Evolutionary conservation across 2,888 invertebrate species (phyloP).

Genomic region (Yponomeuta sedellus): DNA sequence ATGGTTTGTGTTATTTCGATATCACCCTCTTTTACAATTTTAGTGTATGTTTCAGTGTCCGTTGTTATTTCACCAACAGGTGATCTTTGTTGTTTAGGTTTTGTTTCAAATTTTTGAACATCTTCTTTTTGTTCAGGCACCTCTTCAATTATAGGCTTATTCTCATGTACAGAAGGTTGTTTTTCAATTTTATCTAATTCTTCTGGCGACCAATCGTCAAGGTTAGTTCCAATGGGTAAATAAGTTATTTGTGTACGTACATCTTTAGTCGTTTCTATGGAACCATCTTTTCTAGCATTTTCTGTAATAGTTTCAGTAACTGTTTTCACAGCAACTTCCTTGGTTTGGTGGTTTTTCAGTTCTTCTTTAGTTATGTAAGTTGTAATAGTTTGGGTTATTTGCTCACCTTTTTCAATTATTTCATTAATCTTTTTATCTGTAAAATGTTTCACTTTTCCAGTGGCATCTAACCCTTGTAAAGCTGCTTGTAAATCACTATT

Average conservation of each 20-base stretch:
- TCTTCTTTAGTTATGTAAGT: slow-evolving; percentile 67
- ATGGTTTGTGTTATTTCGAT: slow-evolving; percentile 66
- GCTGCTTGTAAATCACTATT: slow-evolving; percentile 65
- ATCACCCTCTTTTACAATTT: slow-evolving; percentile 60
- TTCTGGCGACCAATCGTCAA: slow-evolving; percentile 69
- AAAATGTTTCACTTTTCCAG: slow-evolving; percentile 62
- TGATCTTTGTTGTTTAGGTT: slow-evolving; percentile 56
- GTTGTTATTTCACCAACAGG: slow-evolving; percentile 68
- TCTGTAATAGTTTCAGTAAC: slow-evolving; percentile 67
- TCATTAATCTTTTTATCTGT: slow-evolving; percentile 70
- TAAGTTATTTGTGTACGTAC: slow-evolving; percentile 68
- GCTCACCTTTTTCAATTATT: slow-evolving; percentile 61
- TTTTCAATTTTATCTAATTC: slow-evolving; percentile 58
- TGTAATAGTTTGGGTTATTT: slow-evolving; percentile 60
- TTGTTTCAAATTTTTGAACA: slow-evolving; percentile 35
- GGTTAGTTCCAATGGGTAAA: slow-evolving; percentile 58
- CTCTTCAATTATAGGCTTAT: slow-evolving; percentile 37
- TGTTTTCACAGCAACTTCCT: slow-evolving; percentile 65
- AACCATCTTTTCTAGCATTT: slow-evolving; percentile 56
- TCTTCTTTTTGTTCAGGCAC: slow-evolving; percentile 29
- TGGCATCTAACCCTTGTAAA: slow-evolving; percentile 53
- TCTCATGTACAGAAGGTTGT: slow-evolving; percentile 34
- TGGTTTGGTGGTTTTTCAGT: slow-evolving; percentile 49
- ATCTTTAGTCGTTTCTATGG: slow-evolving; percentile 67
- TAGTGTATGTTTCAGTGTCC: slow-evolving; percentile 65